These are phyloP conservation scores for Tupaia tana DNA, from an alignment of 2,113 vertebrate genomes.

Conservation along the genomic window DNA sequence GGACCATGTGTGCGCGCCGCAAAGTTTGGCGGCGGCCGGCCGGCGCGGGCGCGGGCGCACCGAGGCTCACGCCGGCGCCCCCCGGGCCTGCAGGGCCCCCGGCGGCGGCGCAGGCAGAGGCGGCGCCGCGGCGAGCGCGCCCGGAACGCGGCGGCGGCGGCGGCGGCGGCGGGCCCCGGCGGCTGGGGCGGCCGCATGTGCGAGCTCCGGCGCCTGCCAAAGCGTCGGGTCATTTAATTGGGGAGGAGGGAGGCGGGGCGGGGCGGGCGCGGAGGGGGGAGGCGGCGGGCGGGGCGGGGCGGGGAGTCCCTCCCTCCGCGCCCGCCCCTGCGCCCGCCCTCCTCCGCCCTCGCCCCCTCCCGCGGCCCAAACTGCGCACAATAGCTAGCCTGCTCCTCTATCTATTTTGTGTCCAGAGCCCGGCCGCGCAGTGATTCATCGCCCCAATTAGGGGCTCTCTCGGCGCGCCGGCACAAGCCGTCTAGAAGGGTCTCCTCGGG, in stretches of 20 bases:
- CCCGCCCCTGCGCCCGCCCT: background rate
- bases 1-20: slow-evolving; percentile 81
- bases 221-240: slow-evolving; percentile 74
- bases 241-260: slow-evolving; percentile 61
- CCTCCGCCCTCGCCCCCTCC: background rate
- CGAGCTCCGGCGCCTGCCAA: slow-evolving; percentile 77
- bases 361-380: slow-evolving; percentile 72
- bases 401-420: slow-evolving; percentile 71
- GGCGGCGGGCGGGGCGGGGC: slow-evolving; percentile 34
- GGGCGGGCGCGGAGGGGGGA: background rate
- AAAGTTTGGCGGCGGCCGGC: slow-evolving; percentile 88
- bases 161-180: slow-evolving; percentile 65
- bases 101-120: slow-evolving; percentile 48
- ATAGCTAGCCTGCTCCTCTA: slow-evolving; percentile 61
- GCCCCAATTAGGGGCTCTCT: slow-evolving; percentile 78
- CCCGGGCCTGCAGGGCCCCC: slow-evolving; percentile 62
- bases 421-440: slow-evolving; percentile 71
- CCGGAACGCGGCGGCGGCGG: slow-evolving; percentile 70
- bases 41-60: slow-evolving; percentile 86
- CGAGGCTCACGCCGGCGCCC: slow-evolving; percentile 33
- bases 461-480: slow-evolving; percentile 22
- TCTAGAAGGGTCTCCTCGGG: slow-evolving; percentile 69
- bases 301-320: slow-evolving; percentile 20
- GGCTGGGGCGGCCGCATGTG: slow-evolving; percentile 73
- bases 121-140: slow-evolving; percentile 75